Evolutionary conservation across 2,888 invertebrate genomes (phyloP).

Genomic region (Agrotis segetum): DNA sequence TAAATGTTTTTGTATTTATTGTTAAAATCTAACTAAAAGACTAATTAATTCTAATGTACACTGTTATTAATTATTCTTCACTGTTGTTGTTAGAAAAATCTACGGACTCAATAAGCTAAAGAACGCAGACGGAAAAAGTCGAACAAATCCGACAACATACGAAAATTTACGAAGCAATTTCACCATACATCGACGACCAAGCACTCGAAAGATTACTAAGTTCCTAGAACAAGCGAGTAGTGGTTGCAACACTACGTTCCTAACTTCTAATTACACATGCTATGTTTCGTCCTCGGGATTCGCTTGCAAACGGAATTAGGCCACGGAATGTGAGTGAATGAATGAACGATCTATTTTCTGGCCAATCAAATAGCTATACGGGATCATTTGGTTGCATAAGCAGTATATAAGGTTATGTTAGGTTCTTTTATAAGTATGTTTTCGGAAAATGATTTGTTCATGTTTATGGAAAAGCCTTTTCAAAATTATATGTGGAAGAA

Average conservation of each 20-base stretch:
- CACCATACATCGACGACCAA: slow-evolving; percentile 38
- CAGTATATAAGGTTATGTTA: slow-evolving; percentile 51
- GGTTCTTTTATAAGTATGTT: slow-evolving; percentile 22
- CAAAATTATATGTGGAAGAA: not conserved
- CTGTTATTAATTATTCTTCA: no score
- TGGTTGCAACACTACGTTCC: slow-evolving; percentile 60
- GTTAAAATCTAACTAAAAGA: no score
- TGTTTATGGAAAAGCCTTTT: not conserved
- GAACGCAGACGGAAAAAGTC: no score
- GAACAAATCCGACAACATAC: not conserved
- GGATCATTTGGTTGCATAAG: slow-evolving; percentile 48
- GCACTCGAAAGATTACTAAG: slow-evolving; percentile 55
- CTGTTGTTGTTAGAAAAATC: no score
- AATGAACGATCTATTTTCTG: slow-evolving; percentile 65
- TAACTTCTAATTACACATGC: slow-evolving; percentile 67
- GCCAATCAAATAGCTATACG: slow-evolving; percentile 50
- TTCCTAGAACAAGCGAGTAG: slow-evolving; percentile 41
- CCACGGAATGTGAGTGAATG: slow-evolving; percentile 61
- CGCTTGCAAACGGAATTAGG: slow-evolving; percentile 62
- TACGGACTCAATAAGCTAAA: no score
- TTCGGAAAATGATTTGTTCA: no score
- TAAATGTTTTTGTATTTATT: no score
- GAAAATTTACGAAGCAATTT: slow-evolving; percentile 40
- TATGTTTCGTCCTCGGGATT: slow-evolving; percentile 48
- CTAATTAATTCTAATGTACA: no score